phyloP scores from a whole-genome alignment of 2,888 invertebrate genomes.

The Catocala nupta region DNA sequence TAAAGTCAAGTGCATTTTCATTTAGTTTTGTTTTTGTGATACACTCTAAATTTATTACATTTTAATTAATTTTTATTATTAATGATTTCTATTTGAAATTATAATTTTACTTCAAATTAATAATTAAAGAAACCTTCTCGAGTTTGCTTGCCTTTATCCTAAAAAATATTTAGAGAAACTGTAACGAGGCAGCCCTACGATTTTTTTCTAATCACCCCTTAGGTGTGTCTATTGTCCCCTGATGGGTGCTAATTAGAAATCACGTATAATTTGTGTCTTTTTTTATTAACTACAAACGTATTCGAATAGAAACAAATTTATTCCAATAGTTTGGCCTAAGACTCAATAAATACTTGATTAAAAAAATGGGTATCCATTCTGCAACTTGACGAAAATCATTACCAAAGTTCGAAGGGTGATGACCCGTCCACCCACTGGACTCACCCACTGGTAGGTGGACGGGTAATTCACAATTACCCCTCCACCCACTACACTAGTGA shows the following conservation, averaged over 20 bases:
- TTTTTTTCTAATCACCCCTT: constrained; percentile 16
- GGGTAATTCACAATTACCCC: too few species aligned
- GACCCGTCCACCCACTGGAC: too few species aligned
- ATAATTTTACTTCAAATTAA: neutral
- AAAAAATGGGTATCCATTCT: constrained; percentile 11
- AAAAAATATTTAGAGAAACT: constrained; percentile 6
- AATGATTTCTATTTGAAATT: neutral
- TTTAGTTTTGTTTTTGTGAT: constrained; percentile 3
- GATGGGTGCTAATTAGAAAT: constrained; percentile 17
- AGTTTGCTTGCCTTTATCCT: constrained; percentile 1
- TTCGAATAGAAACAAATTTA: constrained; percentile 9
- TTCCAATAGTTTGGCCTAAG: constrained; percentile 8
- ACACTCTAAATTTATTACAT: neutral
- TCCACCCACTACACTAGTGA: too few species aligned
- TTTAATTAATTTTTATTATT: neutral
- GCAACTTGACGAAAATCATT: constrained; percentile 7
- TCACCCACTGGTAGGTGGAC: too few species aligned
- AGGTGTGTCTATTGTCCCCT: constrained; percentile 21
- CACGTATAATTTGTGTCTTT: constrained; percentile 14
- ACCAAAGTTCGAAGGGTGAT: constrained; percentile 6
- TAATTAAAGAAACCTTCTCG: neutral
- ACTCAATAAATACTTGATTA: constrained; percentile 8
- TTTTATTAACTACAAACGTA: constrained; percentile 11
- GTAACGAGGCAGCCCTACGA: constrained; percentile 12
- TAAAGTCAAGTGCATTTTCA: constrained; percentile 6